Conservation (phyloP, 1,140 invertebrate genomes). For the Leptinotarsa texana region DNA sequence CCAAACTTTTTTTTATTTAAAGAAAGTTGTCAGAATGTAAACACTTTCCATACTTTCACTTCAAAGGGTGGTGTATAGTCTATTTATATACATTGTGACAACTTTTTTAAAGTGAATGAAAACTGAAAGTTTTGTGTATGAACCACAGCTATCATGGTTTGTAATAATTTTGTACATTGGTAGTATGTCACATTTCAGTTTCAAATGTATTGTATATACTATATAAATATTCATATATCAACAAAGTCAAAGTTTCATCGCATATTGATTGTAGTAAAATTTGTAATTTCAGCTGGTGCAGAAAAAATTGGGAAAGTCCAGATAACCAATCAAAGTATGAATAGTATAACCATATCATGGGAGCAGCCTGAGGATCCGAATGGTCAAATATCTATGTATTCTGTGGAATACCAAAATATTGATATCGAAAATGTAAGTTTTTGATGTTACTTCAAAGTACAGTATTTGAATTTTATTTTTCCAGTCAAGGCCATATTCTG, state of each 20-base stretch:
- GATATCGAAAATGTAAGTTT: constrained; percentile 65
- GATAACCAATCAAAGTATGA: constrained; percentile 51
- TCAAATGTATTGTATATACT: not conserved
- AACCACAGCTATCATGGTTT: too few relatives aligned
- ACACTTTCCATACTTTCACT: too few relatives aligned
- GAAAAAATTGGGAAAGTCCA: constrained; percentile 63
- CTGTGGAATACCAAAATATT: constrained; percentile 72
- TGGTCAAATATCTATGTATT: constrained; percentile 81
- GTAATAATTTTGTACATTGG: too few relatives aligned
- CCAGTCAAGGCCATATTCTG: constrained; percentile 55
- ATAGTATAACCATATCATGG: constrained; percentile 72
- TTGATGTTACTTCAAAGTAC: not conserved
- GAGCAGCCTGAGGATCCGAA: constrained; percentile 80
- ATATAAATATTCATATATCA: not conserved
- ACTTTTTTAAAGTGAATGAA: too few relatives aligned
- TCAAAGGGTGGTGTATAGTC: too few relatives aligned
- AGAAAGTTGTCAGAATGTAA: too few relatives aligned
- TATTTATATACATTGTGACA: too few relatives aligned
- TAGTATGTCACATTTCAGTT: too few relatives aligned
- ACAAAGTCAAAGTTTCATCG: not conserved
- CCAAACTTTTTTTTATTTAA: too few relatives aligned
- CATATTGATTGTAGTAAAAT: constrained; percentile 4
- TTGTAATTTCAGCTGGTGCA: constrained; percentile 58
- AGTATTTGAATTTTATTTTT: constrained; percentile 32
- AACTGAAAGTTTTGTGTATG: too few relatives aligned